A percentile compares a stretch with the other conserved stretches of the same genome.
Evolutionary conservation across 1,140 invertebrate genomes (phyloP).

Genomic region (Gryllus bimaculatus): DNA sequence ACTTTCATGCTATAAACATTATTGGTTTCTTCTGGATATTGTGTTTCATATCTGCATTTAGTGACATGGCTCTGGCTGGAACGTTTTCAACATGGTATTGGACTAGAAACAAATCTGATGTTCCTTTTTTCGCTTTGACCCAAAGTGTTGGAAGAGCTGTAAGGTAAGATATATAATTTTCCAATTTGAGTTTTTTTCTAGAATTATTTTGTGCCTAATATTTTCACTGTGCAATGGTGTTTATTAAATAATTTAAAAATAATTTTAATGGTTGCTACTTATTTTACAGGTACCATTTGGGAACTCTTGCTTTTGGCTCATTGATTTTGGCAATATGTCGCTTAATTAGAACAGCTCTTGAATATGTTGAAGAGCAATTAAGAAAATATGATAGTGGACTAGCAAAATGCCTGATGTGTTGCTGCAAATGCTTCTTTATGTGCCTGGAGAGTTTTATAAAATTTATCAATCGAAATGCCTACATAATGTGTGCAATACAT

Average conservation of each 20-base stretch:
- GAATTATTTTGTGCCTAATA: not conserved
- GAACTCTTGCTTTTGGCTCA: constrained; percentile 89
- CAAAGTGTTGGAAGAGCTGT: constrained; percentile 58
- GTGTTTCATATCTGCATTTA: constrained; percentile 83
- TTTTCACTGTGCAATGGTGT: too few relatives aligned
- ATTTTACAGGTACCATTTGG: constrained; percentile 70
- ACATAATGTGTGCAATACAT: constrained; percentile 93
- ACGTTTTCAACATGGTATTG: constrained; percentile 89
- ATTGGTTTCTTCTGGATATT: constrained; percentile 84
- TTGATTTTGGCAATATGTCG: constrained; percentile 84
- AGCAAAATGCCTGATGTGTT: constrained; percentile 65
- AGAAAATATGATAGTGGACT: constrained; percentile 68
- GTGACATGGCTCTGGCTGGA: constrained; percentile 82
- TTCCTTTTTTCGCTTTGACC: constrained; percentile 73
- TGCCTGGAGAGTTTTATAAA: constrained; percentile 79
- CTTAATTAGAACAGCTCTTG: constrained; percentile 72
- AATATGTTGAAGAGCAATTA: constrained; percentile 75
- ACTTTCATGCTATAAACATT: constrained; percentile 60
- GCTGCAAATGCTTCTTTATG: constrained; percentile 83
- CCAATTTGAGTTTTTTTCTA: not conserved
- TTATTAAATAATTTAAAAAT: too few relatives aligned
- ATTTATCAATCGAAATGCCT: constrained; percentile 78
- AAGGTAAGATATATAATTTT: constrained; percentile 31
- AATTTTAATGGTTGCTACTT: too few relatives aligned
- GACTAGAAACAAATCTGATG: constrained; percentile 70